phyloP scores from a whole-genome alignment of 2,888 invertebrate genomes.

The Phortica okadai region DNA sequence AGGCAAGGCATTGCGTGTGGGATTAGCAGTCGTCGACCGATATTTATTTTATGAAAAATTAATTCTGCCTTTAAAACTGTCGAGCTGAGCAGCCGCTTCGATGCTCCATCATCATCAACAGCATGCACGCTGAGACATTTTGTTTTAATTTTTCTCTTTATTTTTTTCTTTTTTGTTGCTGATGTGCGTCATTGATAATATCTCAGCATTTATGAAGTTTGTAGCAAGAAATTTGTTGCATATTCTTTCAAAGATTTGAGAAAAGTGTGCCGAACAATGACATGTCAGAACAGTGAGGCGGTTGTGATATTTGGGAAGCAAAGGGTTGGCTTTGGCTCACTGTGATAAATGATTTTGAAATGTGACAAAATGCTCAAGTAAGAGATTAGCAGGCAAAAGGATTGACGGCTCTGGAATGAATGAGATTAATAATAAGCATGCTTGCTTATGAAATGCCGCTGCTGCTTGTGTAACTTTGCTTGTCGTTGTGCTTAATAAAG shows the following conservation, averaged over 20 bases:
- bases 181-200: slow-evolving; percentile 50
- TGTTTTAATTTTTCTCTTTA: background rate
- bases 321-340: background rate
- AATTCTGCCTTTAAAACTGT: slow-evolving; percentile 58
- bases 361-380: slow-evolving; percentile 73
- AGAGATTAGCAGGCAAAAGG: slow-evolving; percentile 61
- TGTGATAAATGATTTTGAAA: slow-evolving; percentile 73
- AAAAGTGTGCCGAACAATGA: slow-evolving; percentile 54
- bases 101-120: background rate
- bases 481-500: slow-evolving; percentile 53
- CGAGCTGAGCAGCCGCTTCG: slow-evolving; percentile 2
- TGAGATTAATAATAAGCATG: slow-evolving; percentile 48
- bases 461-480: slow-evolving; percentile 27
- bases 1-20: slow-evolving; percentile 67
- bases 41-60: slow-evolving; percentile 73
- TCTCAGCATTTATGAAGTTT: slow-evolving; percentile 56
- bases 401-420: slow-evolving; percentile 35
- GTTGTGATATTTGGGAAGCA: background rate
- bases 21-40: slow-evolving; percentile 68
- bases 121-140: background rate
- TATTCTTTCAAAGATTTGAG: slow-evolving; percentile 57
- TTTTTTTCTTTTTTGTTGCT: background rate
- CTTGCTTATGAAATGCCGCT: slow-evolving; percentile 11
- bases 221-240: slow-evolving; percentile 63
- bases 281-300: slow-evolving; percentile 23